Base-by-base conservation (phyloP, 2,797 vertebrate genomes). In the Danio kyathit region DNA sequence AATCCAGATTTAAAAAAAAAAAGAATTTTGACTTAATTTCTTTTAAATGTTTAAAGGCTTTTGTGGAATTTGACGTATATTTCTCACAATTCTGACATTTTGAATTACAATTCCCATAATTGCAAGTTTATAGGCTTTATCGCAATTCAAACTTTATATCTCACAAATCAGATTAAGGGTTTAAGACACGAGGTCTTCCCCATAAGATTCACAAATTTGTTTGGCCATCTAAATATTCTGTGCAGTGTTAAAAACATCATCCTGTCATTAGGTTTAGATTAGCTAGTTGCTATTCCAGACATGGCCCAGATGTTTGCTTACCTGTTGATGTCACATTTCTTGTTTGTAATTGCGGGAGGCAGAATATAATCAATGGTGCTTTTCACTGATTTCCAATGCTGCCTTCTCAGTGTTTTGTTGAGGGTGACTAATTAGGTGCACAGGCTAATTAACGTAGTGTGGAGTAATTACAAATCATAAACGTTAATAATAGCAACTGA, bases 311-410 rank as follows among this genome's bases (percentile, higher is more conserved):
- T 71, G 46, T 73, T 75, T 74, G 41, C 12, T 41, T 61, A 54
- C 71, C 52, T 79, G 65, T 69, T 70, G 46, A 69, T 29, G 10
- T 63, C 29, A 54, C 13, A 5, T 43, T 70, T 51, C 17, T 79
- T 70, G 29, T 79, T 63, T 61, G 65, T 17, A 41, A 61, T n/a
- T 79, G 29, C 13, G 48, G 38, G 38, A 67, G 29, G 49, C 49
- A 11, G 13, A 76, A 21, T 73, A 46, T 79, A 63, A 70, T 86
- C 71, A 49, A 77, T 64, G 46, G 48, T 63, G 21, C n/a, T 19
- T 57, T 79, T 81, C 17, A 76, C 5, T 64, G 65, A 73, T 64
- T 74, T 48, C 43, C 48, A 38, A 52, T 57, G 10, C 14, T 43
- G 38, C 29, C 21, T 70, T 74, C 49, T 64, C 52, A 11, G 49